Base-by-base conservation (phyloP, 1,140 invertebrate genomes). In the Physella acuta region DNA sequence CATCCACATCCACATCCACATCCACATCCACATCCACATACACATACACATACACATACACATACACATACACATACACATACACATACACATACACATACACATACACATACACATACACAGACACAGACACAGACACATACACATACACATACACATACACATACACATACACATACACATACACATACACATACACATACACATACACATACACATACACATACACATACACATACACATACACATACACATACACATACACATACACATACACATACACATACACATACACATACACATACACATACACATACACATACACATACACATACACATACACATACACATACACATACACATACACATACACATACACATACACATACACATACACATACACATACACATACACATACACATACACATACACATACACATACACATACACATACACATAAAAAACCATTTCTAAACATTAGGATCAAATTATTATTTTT, bases 11-110 rank as follows among this genome's bases (percentile, higher is more conserved):
- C n/a, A 49, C 44, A 49, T 49, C 11, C 44, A 49, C n/a, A 49
- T n/a, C 11, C n/a, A 49, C 44, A 49, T 49, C 11, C 44, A 49
- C n/a, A 49, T n/a, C 11, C n/a, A 49, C 44, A 49, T 49, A 49
- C 44, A 49, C n/a, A 49, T n/a, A 49, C n/a, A 49, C 44, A 49
- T 49, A 49, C 44, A 49, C n/a, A 49, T n/a, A 49, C n/a, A 49
- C 44, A 49, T 49, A 49, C 44, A 49, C n/a, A 49, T n/a, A 49
- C n/a, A 49, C 44, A 49, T 49, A 49, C 44, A 49, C n/a, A 49
- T n/a, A 49, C n/a, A 49, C 44, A 49, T 49, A 49, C 44, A 49
- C n/a, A 49, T n/a, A 49, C n/a, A 49, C 44, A 49, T 49, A 49
- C 44, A 49, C n/a, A 49, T n/a, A 49, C n/a, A 49, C 44, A 49